Conservation (phyloP, 2,113 vertebrate genomes). For the Podarcis cretensis region DNA sequence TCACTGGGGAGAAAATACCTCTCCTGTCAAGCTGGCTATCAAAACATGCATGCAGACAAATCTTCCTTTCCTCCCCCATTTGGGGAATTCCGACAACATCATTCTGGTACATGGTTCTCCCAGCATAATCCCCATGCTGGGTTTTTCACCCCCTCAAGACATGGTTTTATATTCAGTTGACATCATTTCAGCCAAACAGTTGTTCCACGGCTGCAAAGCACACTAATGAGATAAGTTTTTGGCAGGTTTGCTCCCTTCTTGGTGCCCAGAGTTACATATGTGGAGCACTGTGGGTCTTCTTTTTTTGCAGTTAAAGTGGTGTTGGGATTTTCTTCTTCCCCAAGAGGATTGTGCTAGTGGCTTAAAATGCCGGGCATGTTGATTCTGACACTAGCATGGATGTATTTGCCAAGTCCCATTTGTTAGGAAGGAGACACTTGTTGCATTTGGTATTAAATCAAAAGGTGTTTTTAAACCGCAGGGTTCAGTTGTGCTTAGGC, state of each 20-base stretch:
- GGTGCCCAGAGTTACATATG: slow-evolving; percentile 44
- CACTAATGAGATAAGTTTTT: slow-evolving; percentile 53
- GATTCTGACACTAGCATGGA: slow-evolving; percentile 14
- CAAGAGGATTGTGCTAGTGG: slow-evolving; percentile 36
- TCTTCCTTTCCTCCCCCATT: slow-evolving; percentile 19
- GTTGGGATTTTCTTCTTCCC: slow-evolving; percentile 49
- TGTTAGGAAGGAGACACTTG: slow-evolving; percentile 33
- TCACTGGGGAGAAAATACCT: slow-evolving; percentile 28
- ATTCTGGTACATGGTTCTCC: slow-evolving; percentile 21
- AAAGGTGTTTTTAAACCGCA: slow-evolving; percentile 46
- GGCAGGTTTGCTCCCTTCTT: slow-evolving; percentile 48
- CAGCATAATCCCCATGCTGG: slow-evolving; percentile 11
- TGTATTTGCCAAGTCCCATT: slow-evolving; percentile 41
- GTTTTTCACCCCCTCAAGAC: slow-evolving; percentile 55
- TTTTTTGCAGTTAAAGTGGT: slow-evolving; percentile 47
- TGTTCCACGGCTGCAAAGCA: slow-evolving; percentile 38
- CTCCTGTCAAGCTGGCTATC: slow-evolving; percentile 50
- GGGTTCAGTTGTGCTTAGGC: slow-evolving; percentile 34
- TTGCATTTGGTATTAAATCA: slow-evolving; percentile 27
- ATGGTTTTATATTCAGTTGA: slow-evolving; percentile 56
- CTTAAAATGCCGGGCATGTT: slow-evolving; percentile 21
- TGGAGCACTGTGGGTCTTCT: slow-evolving; percentile 45
- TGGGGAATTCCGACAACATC: slow-evolving; percentile 54
- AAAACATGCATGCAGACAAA: slow-evolving; percentile 39
- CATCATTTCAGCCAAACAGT: slow-evolving; percentile 55